A percentile compares a stretch with the other conserved stretches of the same genome.
Conservation (phyloP, 2,888 invertebrate genomes). For the Teleogryllus oceanicus region DNA sequence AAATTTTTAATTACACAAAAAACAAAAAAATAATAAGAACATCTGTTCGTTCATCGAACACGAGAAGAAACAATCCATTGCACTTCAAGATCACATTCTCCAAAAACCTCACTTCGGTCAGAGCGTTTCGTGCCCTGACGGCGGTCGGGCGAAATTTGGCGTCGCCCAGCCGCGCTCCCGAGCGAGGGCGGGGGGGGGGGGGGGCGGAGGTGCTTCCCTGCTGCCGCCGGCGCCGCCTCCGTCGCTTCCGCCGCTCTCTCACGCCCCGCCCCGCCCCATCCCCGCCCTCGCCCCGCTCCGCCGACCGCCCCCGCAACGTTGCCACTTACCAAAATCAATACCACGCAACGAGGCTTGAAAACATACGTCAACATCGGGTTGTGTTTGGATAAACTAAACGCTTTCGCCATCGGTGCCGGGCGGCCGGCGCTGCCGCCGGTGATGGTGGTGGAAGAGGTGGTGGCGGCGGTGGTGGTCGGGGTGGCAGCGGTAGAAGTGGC, state of each 20-base stretch:
- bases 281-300: background rate
- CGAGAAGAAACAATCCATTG: no score
- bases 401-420: slow-evolving; percentile 19
- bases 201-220: background rate
- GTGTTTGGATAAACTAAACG: slow-evolving; percentile 31
- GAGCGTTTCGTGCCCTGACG: background rate
- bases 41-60: no score
- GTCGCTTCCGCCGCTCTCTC: background rate
- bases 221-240: background rate
- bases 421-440: background rate
- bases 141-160: background rate
- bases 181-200: background rate
- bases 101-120: background rate
- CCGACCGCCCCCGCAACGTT: slow-evolving; percentile 19
- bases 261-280: background rate
- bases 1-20: no score
- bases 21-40: no score
- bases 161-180: background rate
- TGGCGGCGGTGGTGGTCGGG: background rate
- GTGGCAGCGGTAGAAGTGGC: background rate
- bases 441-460: background rate
- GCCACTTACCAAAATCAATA: slow-evolving; percentile 51
- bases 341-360: slow-evolving; percentile 59
- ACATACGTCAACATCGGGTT: slow-evolving; percentile 56
- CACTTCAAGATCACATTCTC: no score